A percentile compares a stretch with the other conserved stretches of the same genome.
phyloP scores from a whole-genome alignment of 2,888 invertebrate genomes.

The Digitonthophagus gazella region DNA sequence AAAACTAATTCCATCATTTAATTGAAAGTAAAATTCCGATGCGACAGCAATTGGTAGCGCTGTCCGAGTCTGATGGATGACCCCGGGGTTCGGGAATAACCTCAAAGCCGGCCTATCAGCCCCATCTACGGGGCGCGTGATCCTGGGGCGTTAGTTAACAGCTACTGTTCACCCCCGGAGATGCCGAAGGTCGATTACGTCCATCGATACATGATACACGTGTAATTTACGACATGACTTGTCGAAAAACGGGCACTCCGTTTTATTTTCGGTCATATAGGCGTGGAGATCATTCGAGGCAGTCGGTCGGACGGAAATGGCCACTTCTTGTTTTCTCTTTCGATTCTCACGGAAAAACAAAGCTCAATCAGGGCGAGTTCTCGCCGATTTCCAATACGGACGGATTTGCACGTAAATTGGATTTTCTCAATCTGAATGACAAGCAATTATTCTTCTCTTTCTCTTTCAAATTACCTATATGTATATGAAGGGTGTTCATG shows the following conservation, averaged over 20 bases:
- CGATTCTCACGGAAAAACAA: not conserved
- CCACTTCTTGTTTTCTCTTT: not conserved
- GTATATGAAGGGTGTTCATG: too few species aligned
- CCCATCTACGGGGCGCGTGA: conserved; percentile 9
- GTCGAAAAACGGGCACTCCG: not conserved
- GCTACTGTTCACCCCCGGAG: conserved; percentile 12
- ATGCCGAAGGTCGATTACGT: conserved; percentile 2
- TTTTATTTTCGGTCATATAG: not conserved
- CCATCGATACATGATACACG: conserved; percentile 5
- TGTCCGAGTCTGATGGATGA: conserved; percentile 46
- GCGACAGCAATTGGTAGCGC: conserved; percentile 38
- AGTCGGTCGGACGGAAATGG: too few species aligned
- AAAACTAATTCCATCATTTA: not conserved
- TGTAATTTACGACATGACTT: conserved; percentile 14
- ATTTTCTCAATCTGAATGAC: not conserved
- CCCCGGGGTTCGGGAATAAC: conserved; percentile 35
- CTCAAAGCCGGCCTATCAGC: not conserved
- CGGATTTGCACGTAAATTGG: not conserved
- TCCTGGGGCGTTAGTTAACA: conserved; percentile 13
- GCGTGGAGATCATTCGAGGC: not conserved
- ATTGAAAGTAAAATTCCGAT: not conserved
- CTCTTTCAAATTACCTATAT: too few species aligned
- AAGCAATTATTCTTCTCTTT: too few species aligned
- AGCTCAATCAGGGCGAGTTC: too few species aligned
- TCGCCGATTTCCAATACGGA: too few species aligned